Conservation (phyloP, 2,797 vertebrate species). For the Neosilurus mollespiculum region DNA sequence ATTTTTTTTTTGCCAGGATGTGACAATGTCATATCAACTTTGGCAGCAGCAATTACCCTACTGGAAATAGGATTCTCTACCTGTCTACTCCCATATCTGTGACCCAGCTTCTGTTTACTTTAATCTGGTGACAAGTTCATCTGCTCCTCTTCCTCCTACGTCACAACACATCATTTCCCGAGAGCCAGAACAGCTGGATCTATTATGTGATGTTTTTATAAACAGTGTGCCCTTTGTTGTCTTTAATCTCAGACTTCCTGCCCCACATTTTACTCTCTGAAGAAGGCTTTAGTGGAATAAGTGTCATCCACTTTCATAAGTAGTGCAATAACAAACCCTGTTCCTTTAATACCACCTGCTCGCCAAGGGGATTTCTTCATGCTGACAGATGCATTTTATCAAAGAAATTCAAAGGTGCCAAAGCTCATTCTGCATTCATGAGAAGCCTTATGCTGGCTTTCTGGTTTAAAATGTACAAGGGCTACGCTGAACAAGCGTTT, state of each 20-base stretch:
- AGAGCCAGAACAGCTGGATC: slow-evolving; percentile 34
- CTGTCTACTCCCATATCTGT: slow-evolving; percentile 35
- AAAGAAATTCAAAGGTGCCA: slow-evolving; percentile 49
- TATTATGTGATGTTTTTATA: slow-evolving; percentile 28
- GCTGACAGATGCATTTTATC: slow-evolving; percentile 46
- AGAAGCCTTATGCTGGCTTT: slow-evolving; percentile 35
- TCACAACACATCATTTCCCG: slow-evolving; percentile 48
- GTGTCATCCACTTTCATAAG: slow-evolving; percentile 41
- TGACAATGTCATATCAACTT: slow-evolving; percentile 43
- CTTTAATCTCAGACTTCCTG: slow-evolving; percentile 33
- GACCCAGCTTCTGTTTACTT: slow-evolving; percentile 32
- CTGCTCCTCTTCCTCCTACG: slow-evolving; percentile 37
- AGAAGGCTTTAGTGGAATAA: slow-evolving; percentile 33
- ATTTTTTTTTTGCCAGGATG: slow-evolving; percentile 29
- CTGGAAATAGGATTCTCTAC: slow-evolving; percentile 35
- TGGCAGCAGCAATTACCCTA: slow-evolving; percentile 37
- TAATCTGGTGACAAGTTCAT: slow-evolving; percentile 40
- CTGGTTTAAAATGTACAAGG: slow-evolving; percentile 49
- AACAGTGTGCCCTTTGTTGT: slow-evolving; percentile 43
- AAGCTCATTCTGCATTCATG: slow-evolving; percentile 53
- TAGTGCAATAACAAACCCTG: slow-evolving; percentile 36
- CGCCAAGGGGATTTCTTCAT: slow-evolving; percentile 39
- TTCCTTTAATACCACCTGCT: slow-evolving; percentile 40
- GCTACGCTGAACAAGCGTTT: slow-evolving; percentile 46
- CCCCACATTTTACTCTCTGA: slow-evolving; percentile 29